phyloP scores from a whole-genome alignment of 2,113 vertebrate species.

The Puntigrus tetrazona region DNA sequence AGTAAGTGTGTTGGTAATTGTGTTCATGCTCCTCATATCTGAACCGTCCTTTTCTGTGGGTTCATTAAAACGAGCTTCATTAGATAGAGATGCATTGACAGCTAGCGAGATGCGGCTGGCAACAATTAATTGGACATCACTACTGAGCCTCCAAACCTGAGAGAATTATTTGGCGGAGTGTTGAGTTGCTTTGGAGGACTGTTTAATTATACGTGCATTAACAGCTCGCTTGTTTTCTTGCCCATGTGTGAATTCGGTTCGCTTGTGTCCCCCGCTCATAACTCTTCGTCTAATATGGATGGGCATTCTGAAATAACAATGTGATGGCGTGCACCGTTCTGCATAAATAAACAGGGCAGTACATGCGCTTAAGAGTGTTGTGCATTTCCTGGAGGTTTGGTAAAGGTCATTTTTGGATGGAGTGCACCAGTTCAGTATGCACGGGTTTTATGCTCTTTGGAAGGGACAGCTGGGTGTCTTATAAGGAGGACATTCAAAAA shows the following conservation, averaged over 20 bases:
- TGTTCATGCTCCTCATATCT: slow-evolving; percentile 18
- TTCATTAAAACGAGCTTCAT: slow-evolving; percentile 58
- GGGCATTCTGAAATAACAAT: slow-evolving; percentile 22
- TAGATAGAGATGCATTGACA: slow-evolving; percentile 54
- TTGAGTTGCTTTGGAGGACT: slow-evolving; percentile 45
- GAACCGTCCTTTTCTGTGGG: slow-evolving; percentile 33
- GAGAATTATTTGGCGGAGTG: slow-evolving; percentile 42
- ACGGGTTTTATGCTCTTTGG: slow-evolving; percentile 22
- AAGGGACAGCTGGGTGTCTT: neutral
- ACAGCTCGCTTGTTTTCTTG: slow-evolving; percentile 51
- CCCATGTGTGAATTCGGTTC: slow-evolving; percentile 49
- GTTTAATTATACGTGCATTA: slow-evolving; percentile 57
- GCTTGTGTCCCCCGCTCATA: slow-evolving; percentile 36
- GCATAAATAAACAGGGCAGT: slow-evolving; percentile 18
- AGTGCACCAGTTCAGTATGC: neutral
- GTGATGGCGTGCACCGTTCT: slow-evolving; percentile 12
- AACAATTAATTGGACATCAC: slow-evolving; percentile 58
- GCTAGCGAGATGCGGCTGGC: slow-evolving; percentile 39
- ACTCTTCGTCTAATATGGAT: slow-evolving; percentile 41
- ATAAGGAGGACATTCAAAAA: neutral
- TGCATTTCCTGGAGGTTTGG: slow-evolving; percentile 38
- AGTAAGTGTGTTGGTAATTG: slow-evolving; percentile 32
- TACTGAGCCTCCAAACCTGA: slow-evolving; percentile 38
- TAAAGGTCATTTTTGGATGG: slow-evolving; percentile 31
- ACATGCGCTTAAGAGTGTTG: slow-evolving; percentile 4